A percentile compares a stretch with the other conserved stretches of the same genome.
Conservation (phyloP, 2,113 vertebrate genomes). For the Leucopsar rothschildi region DNA sequence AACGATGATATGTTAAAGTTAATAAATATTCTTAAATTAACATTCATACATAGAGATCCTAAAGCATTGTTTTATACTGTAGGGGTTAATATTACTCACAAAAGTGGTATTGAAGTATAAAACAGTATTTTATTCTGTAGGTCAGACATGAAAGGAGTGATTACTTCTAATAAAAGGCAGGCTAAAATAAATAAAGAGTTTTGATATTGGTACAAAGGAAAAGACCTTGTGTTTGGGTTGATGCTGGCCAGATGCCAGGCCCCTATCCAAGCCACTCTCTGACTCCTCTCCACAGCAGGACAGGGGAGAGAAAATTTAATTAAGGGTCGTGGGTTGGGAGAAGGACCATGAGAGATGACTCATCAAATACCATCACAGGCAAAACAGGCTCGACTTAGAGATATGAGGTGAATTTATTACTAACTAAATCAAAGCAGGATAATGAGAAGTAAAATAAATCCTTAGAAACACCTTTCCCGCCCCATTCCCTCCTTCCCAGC, state of each 20-base stretch:
- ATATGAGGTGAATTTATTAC: neutral
- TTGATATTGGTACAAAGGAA: neutral
- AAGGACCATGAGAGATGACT: neutral
- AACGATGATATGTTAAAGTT: neutral
- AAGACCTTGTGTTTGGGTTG: neutral
- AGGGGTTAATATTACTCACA: neutral
- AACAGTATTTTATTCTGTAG: neutral
- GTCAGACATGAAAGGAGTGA: neutral
- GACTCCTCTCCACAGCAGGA: neutral
- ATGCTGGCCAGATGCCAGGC: neutral
- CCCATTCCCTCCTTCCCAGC: neutral
- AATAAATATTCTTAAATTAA: neutral
- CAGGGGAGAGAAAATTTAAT: neutral
- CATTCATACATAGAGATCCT: neutral
- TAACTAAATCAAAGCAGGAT: neutral
- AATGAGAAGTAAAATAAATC: neutral
- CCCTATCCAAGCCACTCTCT: accelerated
- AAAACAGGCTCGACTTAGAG: neutral
- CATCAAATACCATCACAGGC: accelerated
- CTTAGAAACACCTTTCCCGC: neutral
- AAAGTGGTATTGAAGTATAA: too few relatives aligned
- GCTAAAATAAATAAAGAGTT: neutral
- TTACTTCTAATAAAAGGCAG: neutral
- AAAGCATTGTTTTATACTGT: neutral
- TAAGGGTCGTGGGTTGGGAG: too few relatives aligned